Evolutionary conservation across 2,888 invertebrate species (phyloP).

Genomic region (Ectemnius cavifrons): DNA sequence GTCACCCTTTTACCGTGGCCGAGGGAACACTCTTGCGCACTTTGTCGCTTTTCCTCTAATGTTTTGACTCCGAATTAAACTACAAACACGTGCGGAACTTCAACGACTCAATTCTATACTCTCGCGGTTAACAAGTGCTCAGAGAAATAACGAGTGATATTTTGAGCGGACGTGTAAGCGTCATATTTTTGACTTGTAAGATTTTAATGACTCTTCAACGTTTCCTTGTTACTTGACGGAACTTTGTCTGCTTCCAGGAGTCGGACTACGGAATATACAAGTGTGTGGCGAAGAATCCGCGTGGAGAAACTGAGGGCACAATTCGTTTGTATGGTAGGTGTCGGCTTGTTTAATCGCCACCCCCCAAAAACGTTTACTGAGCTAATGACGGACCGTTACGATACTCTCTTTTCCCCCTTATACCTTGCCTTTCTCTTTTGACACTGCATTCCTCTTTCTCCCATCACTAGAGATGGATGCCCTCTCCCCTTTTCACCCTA

Average conservation of each 20-base stretch:
- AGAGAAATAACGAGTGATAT: not conserved
- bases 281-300: conserved; percentile 93
- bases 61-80: conserved; percentile 8
- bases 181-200: not conserved
- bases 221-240: not conserved
- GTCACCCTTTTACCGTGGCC: not conserved
- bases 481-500: too few species aligned
- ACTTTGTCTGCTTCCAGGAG: conserved; percentile 77
- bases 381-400: conserved; percentile 59
- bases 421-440: too few species aligned
- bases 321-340: conserved; percentile 93
- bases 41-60: not conserved
- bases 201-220: not conserved
- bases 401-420: conserved; percentile 8
- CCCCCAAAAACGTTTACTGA: conserved; percentile 52
- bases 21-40: not conserved
- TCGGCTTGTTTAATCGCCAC: conserved; percentile 49
- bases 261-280: conserved; percentile 93
- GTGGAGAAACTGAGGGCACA: conserved; percentile 93
- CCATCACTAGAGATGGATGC: too few species aligned
- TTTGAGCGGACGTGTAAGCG: not conserved
- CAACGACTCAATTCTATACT: conserved; percentile 12
- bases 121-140: conserved; percentile 41
- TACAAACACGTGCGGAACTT: conserved; percentile 5
- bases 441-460: too few species aligned